Evolutionary conservation across 53 echinoderm and acorn worm species (phyloP).

Genomic region (Henricia sp.): DNA sequence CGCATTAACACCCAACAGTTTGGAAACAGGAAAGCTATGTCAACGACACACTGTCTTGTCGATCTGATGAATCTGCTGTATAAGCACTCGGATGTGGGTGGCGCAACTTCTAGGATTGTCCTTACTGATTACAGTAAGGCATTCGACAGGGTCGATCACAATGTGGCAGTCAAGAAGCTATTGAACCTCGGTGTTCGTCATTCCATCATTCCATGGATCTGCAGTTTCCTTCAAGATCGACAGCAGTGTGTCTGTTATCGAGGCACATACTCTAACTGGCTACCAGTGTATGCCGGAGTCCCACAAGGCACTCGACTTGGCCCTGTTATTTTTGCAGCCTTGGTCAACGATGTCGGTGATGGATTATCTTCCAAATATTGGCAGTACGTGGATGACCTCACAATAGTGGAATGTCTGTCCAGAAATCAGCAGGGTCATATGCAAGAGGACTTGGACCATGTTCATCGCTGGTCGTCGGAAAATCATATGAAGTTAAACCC

Average conservation of each 20-base stretch:
- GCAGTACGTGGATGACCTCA: constrained; percentile 60
- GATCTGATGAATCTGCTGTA: constrained; percentile 10
- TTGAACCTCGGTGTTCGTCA: constrained; percentile 15
- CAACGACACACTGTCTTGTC: constrained; percentile 42
- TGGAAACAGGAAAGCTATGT: no score
- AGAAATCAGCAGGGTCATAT: constrained; percentile 10
- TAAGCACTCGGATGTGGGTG: constrained; percentile 2
- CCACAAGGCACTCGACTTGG: constrained; percentile 57
- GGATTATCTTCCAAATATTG: constrained; percentile 8
- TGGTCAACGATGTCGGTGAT: constrained; percentile 24
- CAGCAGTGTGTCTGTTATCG: constrained; percentile 39
- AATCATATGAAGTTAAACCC: constrained; percentile 38
- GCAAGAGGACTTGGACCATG: constrained; percentile 18
- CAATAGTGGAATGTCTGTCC: constrained; percentile 12
- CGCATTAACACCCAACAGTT: no score
- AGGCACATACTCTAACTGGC: neutral
- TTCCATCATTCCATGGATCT: constrained; percentile 33
- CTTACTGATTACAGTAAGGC: constrained; percentile 50
- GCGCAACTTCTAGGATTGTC: constrained; percentile 18
- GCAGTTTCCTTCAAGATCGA: constrained; percentile 17
- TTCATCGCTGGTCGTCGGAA: neutral
- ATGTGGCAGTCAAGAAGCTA: constrained; percentile 26
- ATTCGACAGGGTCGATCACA: constrained; percentile 27
- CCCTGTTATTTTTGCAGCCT: constrained; percentile 35
- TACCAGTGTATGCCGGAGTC: constrained; percentile 42